These are phyloP conservation scores for Tretioscincus oriximinensis DNA, from an alignment of 2,113 vertebrate genomes.

Conservation along the genomic window DNA sequence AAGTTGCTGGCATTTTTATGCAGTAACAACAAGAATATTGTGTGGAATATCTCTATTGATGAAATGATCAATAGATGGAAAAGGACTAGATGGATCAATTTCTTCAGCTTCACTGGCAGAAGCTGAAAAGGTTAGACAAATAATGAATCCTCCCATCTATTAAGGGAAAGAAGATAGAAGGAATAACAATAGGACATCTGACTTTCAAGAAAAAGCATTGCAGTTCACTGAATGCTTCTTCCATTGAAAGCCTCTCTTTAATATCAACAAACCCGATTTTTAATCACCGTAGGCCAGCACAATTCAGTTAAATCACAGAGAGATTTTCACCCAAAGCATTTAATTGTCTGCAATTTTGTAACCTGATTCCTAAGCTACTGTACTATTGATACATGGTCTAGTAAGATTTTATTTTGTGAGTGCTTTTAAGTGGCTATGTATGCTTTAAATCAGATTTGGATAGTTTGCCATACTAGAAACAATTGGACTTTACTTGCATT, in stretches of 20 bases:
- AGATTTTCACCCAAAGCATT: too few relatives aligned
- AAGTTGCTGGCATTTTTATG: not conserved
- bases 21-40: constrained; percentile 23
- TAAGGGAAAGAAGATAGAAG: not conserved
- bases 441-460: too few relatives aligned
- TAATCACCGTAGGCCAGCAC: too few relatives aligned
- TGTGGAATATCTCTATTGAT: constrained; percentile 5
- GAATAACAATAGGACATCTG: not conserved
- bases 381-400: too few relatives aligned
- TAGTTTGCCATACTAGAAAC: too few relatives aligned
- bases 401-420: too few relatives aligned
- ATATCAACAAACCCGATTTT: too few relatives aligned
- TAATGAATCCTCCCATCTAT: not conserved
- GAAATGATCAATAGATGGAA: not conserved
- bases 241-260: not conserved
- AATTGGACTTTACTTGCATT: too few relatives aligned
- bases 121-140: not conserved
- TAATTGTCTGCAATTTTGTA: too few relatives aligned
- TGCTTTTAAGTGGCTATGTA: too few relatives aligned
- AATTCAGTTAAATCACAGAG: too few relatives aligned
- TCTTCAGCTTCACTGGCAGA: not conserved
- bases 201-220: not conserved
- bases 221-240: not conserved
- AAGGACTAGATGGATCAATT: not conserved
- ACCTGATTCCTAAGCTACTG: too few relatives aligned